phyloP scores from a whole-genome alignment of 2,113 vertebrate genomes.

The Chauna torquata region DNA sequence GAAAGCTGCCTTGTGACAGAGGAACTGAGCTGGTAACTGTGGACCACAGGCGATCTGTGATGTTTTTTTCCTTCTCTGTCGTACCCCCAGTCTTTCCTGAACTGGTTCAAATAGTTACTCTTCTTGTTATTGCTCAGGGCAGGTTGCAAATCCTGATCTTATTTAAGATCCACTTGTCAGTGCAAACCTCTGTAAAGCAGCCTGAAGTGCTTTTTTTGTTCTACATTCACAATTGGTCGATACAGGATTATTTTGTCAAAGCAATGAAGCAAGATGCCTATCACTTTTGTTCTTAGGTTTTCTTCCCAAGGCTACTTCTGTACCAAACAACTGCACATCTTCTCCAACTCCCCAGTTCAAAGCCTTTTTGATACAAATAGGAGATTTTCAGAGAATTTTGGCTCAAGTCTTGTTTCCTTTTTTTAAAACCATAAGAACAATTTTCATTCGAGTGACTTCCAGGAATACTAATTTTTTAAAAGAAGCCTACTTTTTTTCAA shows the following conservation, averaged over 20 bases:
- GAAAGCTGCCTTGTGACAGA: neutral
- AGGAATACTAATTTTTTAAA: neutral
- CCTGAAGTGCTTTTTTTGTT: neutral
- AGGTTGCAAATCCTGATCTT: neutral
- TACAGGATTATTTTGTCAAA: neutral
- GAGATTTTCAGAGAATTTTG: neutral
- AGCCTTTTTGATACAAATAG: neutral
- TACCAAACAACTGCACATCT: neutral
- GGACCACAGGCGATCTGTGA: neutral
- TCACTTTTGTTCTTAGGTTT: neutral
- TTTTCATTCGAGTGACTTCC: neutral
- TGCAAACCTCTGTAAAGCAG: neutral
- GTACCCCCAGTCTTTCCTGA: neutral
- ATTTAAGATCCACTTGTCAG: neutral
- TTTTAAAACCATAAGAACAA: neutral
- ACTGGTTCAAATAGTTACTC: neutral
- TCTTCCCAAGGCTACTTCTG: neutral
- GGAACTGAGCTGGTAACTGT: neutral
- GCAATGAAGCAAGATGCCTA: neutral
- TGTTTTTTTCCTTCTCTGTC: neutral
- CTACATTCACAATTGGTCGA: neutral
- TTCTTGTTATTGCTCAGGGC: neutral
- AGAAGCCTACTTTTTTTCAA: neutral
- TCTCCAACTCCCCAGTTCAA: neutral
- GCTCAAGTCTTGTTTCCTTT: neutral